phyloP scores from a whole-genome alignment of 2,797 vertebrate genomes.

The Artibeus jamaicensis region DNA sequence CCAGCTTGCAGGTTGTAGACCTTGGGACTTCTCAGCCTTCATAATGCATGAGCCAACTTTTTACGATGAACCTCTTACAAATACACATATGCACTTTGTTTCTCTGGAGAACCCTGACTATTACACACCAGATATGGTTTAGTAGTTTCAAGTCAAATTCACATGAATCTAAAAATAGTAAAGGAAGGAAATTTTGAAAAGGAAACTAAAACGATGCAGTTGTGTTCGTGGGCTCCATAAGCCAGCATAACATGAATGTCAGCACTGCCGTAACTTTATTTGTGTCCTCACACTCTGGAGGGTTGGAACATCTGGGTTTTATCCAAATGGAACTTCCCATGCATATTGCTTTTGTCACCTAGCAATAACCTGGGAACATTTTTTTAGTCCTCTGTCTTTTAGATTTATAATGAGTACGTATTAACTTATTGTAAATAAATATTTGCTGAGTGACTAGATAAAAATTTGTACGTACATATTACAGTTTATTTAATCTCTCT shows the following conservation, averaged over 20 bases:
- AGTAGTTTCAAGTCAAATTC: background rate
- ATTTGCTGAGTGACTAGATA: background rate
- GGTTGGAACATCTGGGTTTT: background rate
- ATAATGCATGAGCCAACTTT: background rate
- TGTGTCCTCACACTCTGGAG: background rate
- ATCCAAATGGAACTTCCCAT: background rate
- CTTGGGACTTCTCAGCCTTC: background rate
- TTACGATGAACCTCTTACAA: background rate
- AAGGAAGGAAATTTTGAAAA: background rate
- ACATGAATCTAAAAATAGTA: background rate
- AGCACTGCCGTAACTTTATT: rapidly evolving
- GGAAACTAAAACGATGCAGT: background rate
- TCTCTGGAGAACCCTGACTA: background rate
- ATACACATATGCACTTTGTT: background rate
- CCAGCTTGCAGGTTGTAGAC: background rate
- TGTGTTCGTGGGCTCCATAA: background rate
- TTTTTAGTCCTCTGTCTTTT: background rate
- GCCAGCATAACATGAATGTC: background rate
- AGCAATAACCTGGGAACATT: background rate
- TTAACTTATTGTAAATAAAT: background rate
- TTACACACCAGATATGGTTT: background rate
- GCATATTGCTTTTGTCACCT: background rate
- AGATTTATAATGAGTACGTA: background rate
- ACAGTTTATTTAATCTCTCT: background rate
- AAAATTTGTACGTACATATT: background rate